Percentiles rank a stretch among this genome's conserved stretches.
These are phyloP conservation scores for Falco berigora DNA, from an alignment of 2,797 vertebrate genomes.

Conservation along the genomic window DNA sequence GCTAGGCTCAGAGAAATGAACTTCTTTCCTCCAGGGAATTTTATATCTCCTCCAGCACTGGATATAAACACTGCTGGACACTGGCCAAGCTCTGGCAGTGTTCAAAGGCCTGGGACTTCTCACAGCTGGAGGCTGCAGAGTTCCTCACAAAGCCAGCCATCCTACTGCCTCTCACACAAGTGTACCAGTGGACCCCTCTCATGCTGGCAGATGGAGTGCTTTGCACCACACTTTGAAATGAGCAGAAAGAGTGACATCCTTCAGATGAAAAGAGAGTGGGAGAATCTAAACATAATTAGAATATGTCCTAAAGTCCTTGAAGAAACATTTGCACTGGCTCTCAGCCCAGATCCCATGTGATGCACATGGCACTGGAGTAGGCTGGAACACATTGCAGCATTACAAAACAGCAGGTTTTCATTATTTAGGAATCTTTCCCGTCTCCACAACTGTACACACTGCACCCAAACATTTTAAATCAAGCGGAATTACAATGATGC, in stretches of 20 bases:
- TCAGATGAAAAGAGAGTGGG: slow-evolving; percentile 48
- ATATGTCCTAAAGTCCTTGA: slow-evolving; percentile 62
- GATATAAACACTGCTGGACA: slow-evolving; percentile 39
- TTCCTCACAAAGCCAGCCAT: slow-evolving; percentile 16
- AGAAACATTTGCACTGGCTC: slow-evolving; percentile 61
- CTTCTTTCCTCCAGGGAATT: not conserved
- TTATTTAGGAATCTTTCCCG: slow-evolving; percentile 27
- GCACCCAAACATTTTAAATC: slow-evolving; percentile 34
- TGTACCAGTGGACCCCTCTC: slow-evolving; percentile 5
- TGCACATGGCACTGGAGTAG: slow-evolving; percentile 35
- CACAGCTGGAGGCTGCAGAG: slow-evolving; percentile 44
- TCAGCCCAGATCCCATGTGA: slow-evolving; percentile 56
- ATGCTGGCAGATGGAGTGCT: slow-evolving; percentile 23
- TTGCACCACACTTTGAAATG: slow-evolving; percentile 19
- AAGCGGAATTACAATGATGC: not conserved
- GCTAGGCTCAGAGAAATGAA: not conserved
- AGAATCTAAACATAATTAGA: slow-evolving; percentile 60
- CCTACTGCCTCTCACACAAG: slow-evolving; percentile 15
- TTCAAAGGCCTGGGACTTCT: slow-evolving; percentile 45
- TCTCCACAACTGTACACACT: not conserved
- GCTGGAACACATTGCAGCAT: slow-evolving; percentile 28
- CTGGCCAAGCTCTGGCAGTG: slow-evolving; percentile 8
- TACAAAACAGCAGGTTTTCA: slow-evolving; percentile 55
- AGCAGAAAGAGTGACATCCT: slow-evolving; percentile 39
- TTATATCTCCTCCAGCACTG: not conserved